A percentile compares a stretch with the other conserved stretches of the same genome.
phyloP scores from a whole-genome alignment of 2,888 invertebrate genomes.

The Byasa hedistus region DNA sequence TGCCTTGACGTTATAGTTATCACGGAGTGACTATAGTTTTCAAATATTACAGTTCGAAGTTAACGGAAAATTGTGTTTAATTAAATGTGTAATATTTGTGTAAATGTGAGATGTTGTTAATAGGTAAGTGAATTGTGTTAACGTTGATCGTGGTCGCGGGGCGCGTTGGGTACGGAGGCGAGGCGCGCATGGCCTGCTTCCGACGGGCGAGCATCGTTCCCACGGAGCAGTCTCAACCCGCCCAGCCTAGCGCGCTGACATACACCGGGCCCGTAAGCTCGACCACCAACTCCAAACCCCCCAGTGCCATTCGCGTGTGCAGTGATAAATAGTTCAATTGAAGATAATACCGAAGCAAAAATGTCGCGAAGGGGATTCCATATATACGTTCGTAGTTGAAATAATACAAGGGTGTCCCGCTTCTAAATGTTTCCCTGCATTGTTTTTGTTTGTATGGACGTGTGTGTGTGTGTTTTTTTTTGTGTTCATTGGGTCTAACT shows the following conservation, averaged over 20 bases:
- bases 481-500: slow-evolving; percentile 48
- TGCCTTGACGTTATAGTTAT: too few relatives aligned
- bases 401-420: slow-evolving; percentile 64
- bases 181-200: slow-evolving; percentile 47
- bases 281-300: slow-evolving; percentile 40
- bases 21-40: too few relatives aligned
- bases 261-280: slow-evolving; percentile 48
- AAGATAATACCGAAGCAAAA: slow-evolving; percentile 37
- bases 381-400: slow-evolving; percentile 69
- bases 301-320: slow-evolving; percentile 46
- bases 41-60: too few relatives aligned
- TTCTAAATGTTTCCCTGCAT: slow-evolving; percentile 50
- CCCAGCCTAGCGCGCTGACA: slow-evolving; percentile 63
- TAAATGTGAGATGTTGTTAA: slow-evolving; percentile 30
- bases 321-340: slow-evolving; percentile 42
- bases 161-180: slow-evolving; percentile 37
- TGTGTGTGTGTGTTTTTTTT: slow-evolving; percentile 34
- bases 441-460: slow-evolving; percentile 55
- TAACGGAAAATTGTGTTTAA: too few relatives aligned
- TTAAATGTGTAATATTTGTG: too few relatives aligned
- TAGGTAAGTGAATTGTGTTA: slow-evolving; percentile 45
- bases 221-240: slow-evolving; percentile 60
- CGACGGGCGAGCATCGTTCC: slow-evolving; percentile 29
- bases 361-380: slow-evolving; percentile 44
- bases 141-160: slow-evolving; percentile 65